These are phyloP conservation scores for Euglossa dilemma DNA, from an alignment of 1,140 invertebrate genomes.

Conservation along the genomic window DNA sequence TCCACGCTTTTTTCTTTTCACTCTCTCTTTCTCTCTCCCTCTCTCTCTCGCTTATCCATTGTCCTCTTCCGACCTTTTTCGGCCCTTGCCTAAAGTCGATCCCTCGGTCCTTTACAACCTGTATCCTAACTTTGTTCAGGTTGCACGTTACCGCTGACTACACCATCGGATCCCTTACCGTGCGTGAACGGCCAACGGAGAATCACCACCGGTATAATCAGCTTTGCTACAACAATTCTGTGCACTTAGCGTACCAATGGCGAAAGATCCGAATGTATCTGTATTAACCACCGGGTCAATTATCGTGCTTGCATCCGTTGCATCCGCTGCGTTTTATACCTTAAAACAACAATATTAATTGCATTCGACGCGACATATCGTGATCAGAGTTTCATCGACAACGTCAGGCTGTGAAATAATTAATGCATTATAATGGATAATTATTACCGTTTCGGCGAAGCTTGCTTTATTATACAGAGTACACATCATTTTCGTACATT, in stretches of 20 bases:
- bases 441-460: background rate
- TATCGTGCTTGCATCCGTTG: background rate
- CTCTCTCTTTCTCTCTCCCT: no score
- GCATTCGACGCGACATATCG: background rate
- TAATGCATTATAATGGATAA: background rate
- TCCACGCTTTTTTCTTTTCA: background rate
- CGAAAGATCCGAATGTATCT: background rate
- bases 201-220: conserved; percentile 34
- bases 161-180: conserved; percentile 26
- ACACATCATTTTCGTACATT: background rate
- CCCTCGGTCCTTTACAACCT: background rate
- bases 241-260: conserved; percentile 39
- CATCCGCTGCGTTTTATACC: conserved; percentile 13
- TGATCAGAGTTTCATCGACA: background rate
- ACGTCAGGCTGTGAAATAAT: background rate
- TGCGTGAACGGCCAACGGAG: conserved; percentile 12
- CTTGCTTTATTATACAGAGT: background rate
- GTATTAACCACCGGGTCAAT: conserved; percentile 12
- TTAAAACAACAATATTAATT: conserved; percentile 7
- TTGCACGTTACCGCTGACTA: conserved; percentile 35
- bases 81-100: conserved; percentile 17
- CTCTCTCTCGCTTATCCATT: background rate
- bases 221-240: conserved; percentile 53
- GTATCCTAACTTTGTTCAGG: conserved; percentile 33
- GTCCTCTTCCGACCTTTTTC: background rate